A percentile compares a stretch with the other conserved stretches of the same genome.
Conservation (phyloP, 2,113 vertebrate genomes). For the Cyprinus carpio region DNA sequence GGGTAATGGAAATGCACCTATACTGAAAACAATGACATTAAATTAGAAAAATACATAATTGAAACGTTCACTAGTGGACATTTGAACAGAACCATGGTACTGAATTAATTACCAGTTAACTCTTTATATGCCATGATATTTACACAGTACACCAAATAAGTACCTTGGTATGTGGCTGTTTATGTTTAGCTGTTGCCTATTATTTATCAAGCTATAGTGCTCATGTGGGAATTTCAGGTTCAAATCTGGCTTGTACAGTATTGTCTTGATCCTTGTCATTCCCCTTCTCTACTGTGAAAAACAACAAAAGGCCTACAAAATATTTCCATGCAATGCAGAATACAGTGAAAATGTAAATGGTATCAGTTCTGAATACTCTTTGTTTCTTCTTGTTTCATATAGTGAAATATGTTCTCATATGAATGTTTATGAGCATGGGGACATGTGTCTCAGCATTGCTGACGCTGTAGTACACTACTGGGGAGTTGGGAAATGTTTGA, state of each 20-base stretch:
- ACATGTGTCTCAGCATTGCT: slow-evolving; percentile 9
- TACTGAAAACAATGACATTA: background rate
- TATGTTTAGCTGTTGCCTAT: background rate
- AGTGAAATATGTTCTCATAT: slow-evolving; percentile 18
- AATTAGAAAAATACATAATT: background rate
- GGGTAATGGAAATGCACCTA: too few species aligned
- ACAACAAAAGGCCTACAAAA: background rate
- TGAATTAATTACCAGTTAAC: background rate
- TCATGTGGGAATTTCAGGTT: background rate
- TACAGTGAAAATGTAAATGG: background rate
- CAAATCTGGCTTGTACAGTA: background rate
- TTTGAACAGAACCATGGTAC: background rate
- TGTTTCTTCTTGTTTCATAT: background rate
- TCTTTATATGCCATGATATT: background rate
- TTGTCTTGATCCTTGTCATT: background rate
- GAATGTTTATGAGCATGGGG: slow-evolving; percentile 10
- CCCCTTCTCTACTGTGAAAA: background rate
- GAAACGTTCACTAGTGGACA: background rate
- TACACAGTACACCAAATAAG: background rate
- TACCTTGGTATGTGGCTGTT: background rate
- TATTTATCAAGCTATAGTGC: background rate
- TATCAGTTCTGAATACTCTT: background rate
- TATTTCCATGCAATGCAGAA: background rate
- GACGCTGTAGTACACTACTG: background rate
- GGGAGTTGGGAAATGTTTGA: slow-evolving; percentile 16